A percentile compares a stretch with the other conserved stretches of the same genome.
Evolutionary conservation across 1,140 invertebrate genomes (phyloP).

Genomic region (Brachionus asplanchnoidis): DNA sequence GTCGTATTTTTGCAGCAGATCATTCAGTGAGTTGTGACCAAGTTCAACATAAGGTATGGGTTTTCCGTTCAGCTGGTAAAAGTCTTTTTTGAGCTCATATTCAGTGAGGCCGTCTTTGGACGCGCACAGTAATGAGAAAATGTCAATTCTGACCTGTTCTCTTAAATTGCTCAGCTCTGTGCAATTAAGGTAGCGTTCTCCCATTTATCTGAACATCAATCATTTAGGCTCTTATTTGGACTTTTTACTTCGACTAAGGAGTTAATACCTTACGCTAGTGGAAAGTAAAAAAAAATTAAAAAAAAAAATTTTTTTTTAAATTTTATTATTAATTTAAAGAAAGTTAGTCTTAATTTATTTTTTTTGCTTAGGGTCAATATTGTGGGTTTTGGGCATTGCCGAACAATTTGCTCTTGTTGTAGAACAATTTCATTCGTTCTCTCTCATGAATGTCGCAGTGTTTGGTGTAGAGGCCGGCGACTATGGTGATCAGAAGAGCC

Average conservation of each 20-base stretch:
- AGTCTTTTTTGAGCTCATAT: conserved; percentile 13
- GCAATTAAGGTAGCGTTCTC: background rate
- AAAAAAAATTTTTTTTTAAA: conserved; percentile 17
- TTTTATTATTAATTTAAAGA: background rate
- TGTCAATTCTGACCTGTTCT: conserved; percentile 26
- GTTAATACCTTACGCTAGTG: background rate
- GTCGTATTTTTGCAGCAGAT: background rate
- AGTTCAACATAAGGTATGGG: conserved; percentile 13
- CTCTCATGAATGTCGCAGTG: conserved; percentile 30
- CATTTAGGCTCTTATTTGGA: background rate
- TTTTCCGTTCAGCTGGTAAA: background rate
- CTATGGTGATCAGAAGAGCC: background rate
- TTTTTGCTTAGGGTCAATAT: background rate
- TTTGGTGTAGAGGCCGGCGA: background rate
- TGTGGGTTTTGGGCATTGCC: conserved; percentile 10
- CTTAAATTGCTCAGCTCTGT: conserved; percentile 7
- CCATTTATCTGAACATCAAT: background rate
- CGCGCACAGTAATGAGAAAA: background rate
- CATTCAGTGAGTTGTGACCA: background rate
- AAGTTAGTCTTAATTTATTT: background rate
- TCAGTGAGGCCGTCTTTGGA: conserved; percentile 35
- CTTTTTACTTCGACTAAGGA: background rate
- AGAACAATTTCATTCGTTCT: conserved; percentile 12
- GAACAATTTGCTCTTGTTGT: conserved; percentile 37
- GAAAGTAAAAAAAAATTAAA: background rate